Percentiles rank a stretch among this genome's conserved stretches.
Conservation (phyloP, 2,113 vertebrate species). For the Ophiodon elongatus region DNA sequence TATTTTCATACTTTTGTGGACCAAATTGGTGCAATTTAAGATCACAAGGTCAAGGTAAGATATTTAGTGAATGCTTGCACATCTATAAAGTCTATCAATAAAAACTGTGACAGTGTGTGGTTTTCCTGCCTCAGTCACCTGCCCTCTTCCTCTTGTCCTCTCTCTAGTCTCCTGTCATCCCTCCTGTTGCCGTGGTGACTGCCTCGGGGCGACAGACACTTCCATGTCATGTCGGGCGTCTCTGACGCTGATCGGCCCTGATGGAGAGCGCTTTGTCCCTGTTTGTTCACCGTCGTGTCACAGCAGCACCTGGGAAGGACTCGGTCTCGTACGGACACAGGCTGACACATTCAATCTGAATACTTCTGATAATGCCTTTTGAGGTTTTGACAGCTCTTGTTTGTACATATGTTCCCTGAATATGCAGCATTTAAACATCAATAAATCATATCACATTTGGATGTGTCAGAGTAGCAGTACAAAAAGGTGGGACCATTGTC, state of each 20-base stretch:
- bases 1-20: accelerated
- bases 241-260: constrained; percentile 73
- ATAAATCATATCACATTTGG: background rate
- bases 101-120: background rate
- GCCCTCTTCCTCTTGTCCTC: constrained; percentile 29
- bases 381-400: background rate
- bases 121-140: constrained; percentile 24
- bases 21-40: background rate
- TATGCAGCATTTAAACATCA: background rate
- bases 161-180: constrained; percentile 51
- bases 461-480: background rate
- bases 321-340: background rate
- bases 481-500: background rate
- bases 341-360: background rate
- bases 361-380: background rate
- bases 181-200: constrained; percentile 38
- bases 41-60: background rate
- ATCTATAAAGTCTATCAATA: too few species aligned
- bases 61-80: background rate
- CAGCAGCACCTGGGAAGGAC: constrained; percentile 51
- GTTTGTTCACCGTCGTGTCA: constrained; percentile 74
- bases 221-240: constrained; percentile 53
- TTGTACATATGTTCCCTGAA: background rate
- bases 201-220: constrained; percentile 74
- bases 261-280: constrained; percentile 72